Percentiles rank a stretch among this genome's conserved stretches.
Conservation (phyloP, 2,113 vertebrate species). For the Siniperca knerii region DNA sequence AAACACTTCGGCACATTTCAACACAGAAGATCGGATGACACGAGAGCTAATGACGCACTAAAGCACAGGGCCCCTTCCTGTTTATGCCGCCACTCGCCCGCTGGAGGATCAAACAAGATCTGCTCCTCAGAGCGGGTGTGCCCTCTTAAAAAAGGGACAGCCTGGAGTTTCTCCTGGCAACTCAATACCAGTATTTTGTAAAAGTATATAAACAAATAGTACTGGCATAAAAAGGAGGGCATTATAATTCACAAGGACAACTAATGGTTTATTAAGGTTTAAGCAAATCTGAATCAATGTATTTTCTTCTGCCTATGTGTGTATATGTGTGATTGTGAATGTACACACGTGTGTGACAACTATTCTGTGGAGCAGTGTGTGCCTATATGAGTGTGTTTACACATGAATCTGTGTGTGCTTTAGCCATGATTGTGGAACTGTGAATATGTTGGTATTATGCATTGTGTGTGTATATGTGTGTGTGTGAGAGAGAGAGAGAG, state of each 20-base stretch:
- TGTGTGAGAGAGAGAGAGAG: neutral
- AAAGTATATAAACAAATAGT: neutral
- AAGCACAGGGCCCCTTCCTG: slow-evolving; percentile 78
- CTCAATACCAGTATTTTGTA: neutral
- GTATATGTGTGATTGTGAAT: neutral
- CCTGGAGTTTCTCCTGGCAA: slow-evolving; percentile 6
- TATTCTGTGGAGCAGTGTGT: neutral
- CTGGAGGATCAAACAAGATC: slow-evolving; percentile 71
- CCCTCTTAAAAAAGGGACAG: slow-evolving; percentile 36
- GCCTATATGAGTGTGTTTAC: neutral
- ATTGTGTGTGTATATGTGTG: slow-evolving; percentile 4
- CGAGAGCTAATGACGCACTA: slow-evolving; percentile 75
- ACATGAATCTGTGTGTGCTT: neutral
- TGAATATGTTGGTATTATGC: neutral
- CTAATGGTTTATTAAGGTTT: neutral
- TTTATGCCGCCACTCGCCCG: slow-evolving; percentile 71
- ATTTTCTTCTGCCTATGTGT: neutral
- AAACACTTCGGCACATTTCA: slow-evolving; percentile 71
- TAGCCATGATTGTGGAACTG: slow-evolving; percentile 11
- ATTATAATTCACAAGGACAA: neutral
- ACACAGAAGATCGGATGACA: slow-evolving; percentile 74
- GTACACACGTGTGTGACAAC: too few species aligned
- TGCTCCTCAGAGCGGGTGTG: slow-evolving; percentile 41
- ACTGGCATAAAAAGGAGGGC: neutral
- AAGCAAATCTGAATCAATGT: neutral